Conservation (phyloP, 2,797 vertebrate genomes). For the Morus bassanus region DNA sequence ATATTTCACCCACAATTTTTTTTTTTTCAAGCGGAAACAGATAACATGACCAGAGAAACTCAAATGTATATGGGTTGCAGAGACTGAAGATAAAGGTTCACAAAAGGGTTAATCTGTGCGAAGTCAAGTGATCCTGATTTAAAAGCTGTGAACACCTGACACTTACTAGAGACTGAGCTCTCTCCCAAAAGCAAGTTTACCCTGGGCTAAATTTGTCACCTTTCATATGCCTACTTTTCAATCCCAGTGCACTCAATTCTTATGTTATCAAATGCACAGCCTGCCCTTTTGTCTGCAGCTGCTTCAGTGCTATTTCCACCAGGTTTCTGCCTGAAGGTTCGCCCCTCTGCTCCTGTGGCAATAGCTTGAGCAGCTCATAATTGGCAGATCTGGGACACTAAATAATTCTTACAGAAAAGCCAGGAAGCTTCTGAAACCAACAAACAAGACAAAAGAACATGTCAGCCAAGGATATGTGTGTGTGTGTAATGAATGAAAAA, state of each 20-base stretch:
- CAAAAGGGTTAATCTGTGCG: slow-evolving; percentile 6
- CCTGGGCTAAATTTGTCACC: slow-evolving; percentile 33
- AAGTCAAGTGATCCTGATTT: neutral
- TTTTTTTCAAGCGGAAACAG: neutral
- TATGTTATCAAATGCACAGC: neutral
- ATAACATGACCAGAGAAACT: neutral
- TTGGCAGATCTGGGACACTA: slow-evolving; percentile 58
- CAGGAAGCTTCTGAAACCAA: slow-evolving; percentile 31
- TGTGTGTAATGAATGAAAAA: neutral
- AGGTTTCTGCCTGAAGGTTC: slow-evolving; percentile 43
- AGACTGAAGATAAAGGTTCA: neutral
- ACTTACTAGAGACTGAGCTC: neutral
- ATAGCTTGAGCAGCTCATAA: slow-evolving; percentile 13
- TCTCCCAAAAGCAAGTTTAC: slow-evolving; percentile 27
- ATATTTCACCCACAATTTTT: neutral
- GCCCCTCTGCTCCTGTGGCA: neutral
- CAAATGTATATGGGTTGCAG: neutral
- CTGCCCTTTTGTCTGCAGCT: slow-evolving; percentile 42
- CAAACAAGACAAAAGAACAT: neutral
- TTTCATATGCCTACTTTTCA: slow-evolving; percentile 27
- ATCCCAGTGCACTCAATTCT: neutral
- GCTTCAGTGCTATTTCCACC: neutral
- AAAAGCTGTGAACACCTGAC: neutral
- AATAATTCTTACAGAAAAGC: slow-evolving; percentile 1
- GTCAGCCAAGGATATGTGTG: neutral